Conservation (phyloP, 1,140 invertebrate genomes). For the Pollicipes pollicipes region DNA sequence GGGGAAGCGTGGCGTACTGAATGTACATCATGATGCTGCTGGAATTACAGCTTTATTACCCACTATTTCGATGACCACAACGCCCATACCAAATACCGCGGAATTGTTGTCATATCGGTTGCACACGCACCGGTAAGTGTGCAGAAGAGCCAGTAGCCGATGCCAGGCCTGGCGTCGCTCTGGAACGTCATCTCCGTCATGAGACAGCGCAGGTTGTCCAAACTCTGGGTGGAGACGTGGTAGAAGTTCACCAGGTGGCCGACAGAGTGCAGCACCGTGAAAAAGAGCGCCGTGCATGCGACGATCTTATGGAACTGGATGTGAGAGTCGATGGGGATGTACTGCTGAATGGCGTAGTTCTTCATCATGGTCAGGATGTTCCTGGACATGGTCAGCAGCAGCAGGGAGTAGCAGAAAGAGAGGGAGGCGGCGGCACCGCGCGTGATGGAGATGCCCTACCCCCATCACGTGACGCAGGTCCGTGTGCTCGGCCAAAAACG, state of each 20-base stretch:
- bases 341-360: slow-evolving; percentile 91
- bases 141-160: slow-evolving; percentile 85
- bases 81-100: too few species aligned
- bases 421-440: slow-evolving; percentile 86
- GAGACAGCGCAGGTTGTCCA: slow-evolving; percentile 82
- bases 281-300: slow-evolving; percentile 88
- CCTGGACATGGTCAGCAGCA: slow-evolving; percentile 90
- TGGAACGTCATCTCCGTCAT: slow-evolving; percentile 87
- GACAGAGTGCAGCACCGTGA: slow-evolving; percentile 74
- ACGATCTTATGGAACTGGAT: slow-evolving; percentile 98
- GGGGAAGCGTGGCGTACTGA: too few species aligned
- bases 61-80: too few species aligned
- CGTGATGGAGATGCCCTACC: slow-evolving; percentile 94
- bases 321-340: slow-evolving; percentile 91
- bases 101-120: too few species aligned
- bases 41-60: too few species aligned
- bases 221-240: slow-evolving; percentile 89
- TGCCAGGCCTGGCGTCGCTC: slow-evolving; percentile 73
- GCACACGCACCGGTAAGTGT: slow-evolving; percentile 67
- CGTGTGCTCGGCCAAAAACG: slow-evolving; percentile 89
- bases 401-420: slow-evolving; percentile 87
- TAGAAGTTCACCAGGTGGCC: slow-evolving; percentile 99
- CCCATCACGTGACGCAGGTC: slow-evolving; percentile 96
- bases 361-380: slow-evolving; percentile 92
- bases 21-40: too few species aligned